Base-by-base conservation (phyloP, 2,113 vertebrate species). In the Albula goreensis region DNA sequence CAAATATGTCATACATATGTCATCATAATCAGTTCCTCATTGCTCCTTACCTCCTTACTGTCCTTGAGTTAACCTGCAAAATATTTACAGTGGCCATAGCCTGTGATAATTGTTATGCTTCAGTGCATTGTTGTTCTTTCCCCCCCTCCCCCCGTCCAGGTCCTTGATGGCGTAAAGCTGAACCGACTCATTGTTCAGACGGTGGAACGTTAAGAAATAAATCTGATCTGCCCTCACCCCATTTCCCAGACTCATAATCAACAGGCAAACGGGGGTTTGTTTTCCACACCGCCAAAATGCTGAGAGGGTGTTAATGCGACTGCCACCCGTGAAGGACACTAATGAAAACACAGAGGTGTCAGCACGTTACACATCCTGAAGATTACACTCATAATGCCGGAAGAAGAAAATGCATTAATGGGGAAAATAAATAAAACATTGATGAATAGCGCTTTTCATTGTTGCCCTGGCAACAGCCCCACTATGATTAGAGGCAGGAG, bases 381-480 rank as follows among this genome's bases (percentile, higher is more conserved):
- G 89, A 95, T 94, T 93, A 90, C 86, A 85, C 85, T 90, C 92
- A 87, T 88, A 92, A 93, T 87, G 86, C 57, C 82, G 82, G 11
- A 84, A 82, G 49, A 85, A 5, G 88, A 81, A 92, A 94, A 92
- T 86, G 85, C 91, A 93, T 94, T 93, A 91, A 84, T 85, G 89
- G 13, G 83, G 81, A 90, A 88, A 90, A 93, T 93, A 91, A 92
- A 95, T 93, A 93, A 93, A 93, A 93, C 92, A 93, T 93, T 13
- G 85, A 41, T 41, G 31, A 92, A 87, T 88, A 88, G 77, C 88
- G 84, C 88, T 89, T 88, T 86, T 88, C 88, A 87, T 90, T 86
- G 84, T 86, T 51, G 90, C 91, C 88, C 86, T 89, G 85, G 92
- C 90, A 94, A 91, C 91, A 89, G 88, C 86, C 89, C 89, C 83